phyloP scores from a whole-genome alignment of 2,888 invertebrate genomes.

The Drosophila meridiana region DNA sequence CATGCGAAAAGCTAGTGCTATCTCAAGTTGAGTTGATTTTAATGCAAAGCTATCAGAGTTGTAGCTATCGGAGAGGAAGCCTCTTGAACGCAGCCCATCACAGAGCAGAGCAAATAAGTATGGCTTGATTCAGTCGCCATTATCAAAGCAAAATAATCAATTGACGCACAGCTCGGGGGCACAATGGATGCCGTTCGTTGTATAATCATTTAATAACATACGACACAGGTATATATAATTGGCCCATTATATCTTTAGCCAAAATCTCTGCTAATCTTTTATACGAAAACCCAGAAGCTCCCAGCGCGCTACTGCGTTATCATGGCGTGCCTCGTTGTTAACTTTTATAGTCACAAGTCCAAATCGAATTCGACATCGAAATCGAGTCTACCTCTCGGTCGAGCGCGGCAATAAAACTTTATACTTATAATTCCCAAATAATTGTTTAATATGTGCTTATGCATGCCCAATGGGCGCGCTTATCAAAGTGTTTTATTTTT shows the following conservation, averaged over 20 bases:
- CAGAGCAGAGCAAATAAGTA: slow-evolving; percentile 1
- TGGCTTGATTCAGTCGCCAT: slow-evolving; percentile 10
- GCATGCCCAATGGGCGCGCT: slow-evolving; percentile 22
- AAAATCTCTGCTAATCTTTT: slow-evolving; percentile 56
- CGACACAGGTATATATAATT: slow-evolving; percentile 34
- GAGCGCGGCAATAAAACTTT: slow-evolving; percentile 34
- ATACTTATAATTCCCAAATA: slow-evolving; percentile 55
- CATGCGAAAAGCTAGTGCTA: neutral
- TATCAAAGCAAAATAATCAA: slow-evolving; percentile 44
- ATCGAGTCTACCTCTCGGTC: slow-evolving; percentile 16
- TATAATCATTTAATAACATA: slow-evolving; percentile 34
- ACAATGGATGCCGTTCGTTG: neutral
- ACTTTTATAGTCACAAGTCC: slow-evolving; percentile 48
- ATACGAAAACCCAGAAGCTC: slow-evolving; percentile 30
- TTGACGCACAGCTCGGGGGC: slow-evolving; percentile 38
- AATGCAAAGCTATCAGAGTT: slow-evolving; percentile 27
- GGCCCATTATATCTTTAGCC: slow-evolving; percentile 33
- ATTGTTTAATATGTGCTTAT: slow-evolving; percentile 66
- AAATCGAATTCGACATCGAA: slow-evolving; percentile 11
- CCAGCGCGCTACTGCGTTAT: slow-evolving; percentile 3
- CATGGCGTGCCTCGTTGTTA: slow-evolving; percentile 25
- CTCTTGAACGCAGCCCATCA: slow-evolving; percentile 16
- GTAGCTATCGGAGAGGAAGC: slow-evolving; percentile 28
- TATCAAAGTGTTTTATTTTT: slow-evolving; percentile 36
- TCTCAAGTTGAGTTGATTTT: slow-evolving; percentile 25